phyloP scores from a whole-genome alignment of 1,140 invertebrate species.

The Antheraea mylitta region DNA sequence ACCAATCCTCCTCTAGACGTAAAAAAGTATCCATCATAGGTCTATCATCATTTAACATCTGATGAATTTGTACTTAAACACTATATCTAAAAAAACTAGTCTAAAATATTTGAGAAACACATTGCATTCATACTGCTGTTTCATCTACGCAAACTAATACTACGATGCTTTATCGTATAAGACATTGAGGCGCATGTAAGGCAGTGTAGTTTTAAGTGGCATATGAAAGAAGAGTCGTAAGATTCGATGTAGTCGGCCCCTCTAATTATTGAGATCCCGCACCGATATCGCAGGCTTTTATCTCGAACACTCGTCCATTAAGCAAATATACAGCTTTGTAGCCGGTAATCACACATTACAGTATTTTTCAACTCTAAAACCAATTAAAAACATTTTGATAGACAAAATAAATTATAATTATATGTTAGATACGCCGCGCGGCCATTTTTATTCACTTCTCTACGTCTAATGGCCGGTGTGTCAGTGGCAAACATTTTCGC shows the following conservation, averaged over 20 bases:
- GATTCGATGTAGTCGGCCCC: slow-evolving; percentile 37
- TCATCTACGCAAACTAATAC: background rate
- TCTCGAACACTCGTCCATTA: slow-evolving; percentile 72
- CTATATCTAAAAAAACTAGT: no score
- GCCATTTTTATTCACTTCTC: slow-evolving; percentile 38
- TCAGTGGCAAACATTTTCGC: slow-evolving; percentile 51
- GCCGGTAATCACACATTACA: slow-evolving; percentile 66
- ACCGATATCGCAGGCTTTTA: slow-evolving; percentile 70
- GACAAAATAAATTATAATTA: slow-evolving; percentile 70
- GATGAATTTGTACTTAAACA: no score
- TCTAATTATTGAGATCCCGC: slow-evolving; percentile 68
- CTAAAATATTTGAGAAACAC: no score
- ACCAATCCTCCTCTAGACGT: no score
- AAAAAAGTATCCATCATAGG: no score
- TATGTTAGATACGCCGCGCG: slow-evolving; percentile 31
- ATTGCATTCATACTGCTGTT: background rate
- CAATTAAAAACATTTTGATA: slow-evolving; percentile 78
- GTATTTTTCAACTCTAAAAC: slow-evolving; percentile 66
- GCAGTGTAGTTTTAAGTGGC: slow-evolving; percentile 71
- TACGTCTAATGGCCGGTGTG: slow-evolving; percentile 18
- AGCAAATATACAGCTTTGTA: slow-evolving; percentile 75
- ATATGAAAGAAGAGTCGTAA: slow-evolving; percentile 50
- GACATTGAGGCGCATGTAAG: slow-evolving; percentile 16
- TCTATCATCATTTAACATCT: no score
- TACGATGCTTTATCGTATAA: background rate